Conservation (phyloP, 2,888 invertebrate species). For the Drosophila nr. perissopoda region DNA sequence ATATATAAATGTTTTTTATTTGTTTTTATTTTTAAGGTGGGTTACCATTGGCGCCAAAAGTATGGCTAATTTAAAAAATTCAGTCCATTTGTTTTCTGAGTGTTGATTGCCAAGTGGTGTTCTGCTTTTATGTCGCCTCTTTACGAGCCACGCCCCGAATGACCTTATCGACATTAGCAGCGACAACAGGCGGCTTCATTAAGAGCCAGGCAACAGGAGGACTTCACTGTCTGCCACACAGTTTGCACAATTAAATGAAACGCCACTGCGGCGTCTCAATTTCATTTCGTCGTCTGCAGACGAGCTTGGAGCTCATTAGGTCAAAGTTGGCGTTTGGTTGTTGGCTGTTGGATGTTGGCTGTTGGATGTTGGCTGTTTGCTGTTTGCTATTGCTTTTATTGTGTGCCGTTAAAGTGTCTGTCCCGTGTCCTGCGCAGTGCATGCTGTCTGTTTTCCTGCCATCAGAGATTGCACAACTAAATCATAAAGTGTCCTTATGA, state of each 20-base stretch:
- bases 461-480: slow-evolving; percentile 27
- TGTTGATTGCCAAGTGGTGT: slow-evolving; percentile 27
- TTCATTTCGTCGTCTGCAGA: slow-evolving; percentile 54
- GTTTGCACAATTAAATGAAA: slow-evolving; percentile 69
- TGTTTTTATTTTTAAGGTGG: too few species aligned
- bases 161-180: slow-evolving; percentile 73
- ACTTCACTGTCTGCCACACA: slow-evolving; percentile 33
- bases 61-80: not conserved
- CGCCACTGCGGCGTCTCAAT: slow-evolving; percentile 67
- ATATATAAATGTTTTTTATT: accelerated
- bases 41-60: too few species aligned
- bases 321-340: slow-evolving; percentile 25
- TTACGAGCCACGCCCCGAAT: slow-evolving; percentile 62
- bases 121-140: slow-evolving; percentile 61
- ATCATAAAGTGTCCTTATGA: slow-evolving; percentile 36
- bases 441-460: slow-evolving; percentile 3
- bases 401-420: slow-evolving; percentile 45
- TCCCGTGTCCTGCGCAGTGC: slow-evolving; percentile 9
- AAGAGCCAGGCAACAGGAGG: slow-evolving; percentile 33
- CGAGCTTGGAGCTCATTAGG: slow-evolving; percentile 68
- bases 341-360: slow-evolving; percentile 6
- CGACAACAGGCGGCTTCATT: slow-evolving; percentile 64
- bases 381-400: slow-evolving; percentile 53
- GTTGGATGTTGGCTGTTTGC: not conserved
- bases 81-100: not conserved